Base-by-base conservation (phyloP, 2,113 vertebrate species). In the Fregata magnificens region DNA sequence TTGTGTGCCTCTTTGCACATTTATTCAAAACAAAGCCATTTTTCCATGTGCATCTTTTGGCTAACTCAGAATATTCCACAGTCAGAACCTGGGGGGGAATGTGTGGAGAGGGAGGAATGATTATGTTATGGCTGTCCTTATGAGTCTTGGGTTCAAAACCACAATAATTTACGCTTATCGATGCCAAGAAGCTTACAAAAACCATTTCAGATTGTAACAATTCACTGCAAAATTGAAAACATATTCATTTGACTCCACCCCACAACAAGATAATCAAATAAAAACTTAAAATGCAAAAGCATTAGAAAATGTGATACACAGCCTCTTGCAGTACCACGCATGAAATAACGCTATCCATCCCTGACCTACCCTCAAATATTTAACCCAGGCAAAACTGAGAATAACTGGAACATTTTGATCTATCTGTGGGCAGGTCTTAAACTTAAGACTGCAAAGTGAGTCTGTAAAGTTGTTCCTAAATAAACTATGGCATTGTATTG, bases 161-260 rank as follows among this genome's bases (percentile, higher is more conserved):
- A 79, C 82, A 69, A 65, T 59, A 66, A 31, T 58, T 95, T 70
- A 21, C 0, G 18, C 56, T 92, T 88, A 65, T 16, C 0, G 0
- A n/a, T 85, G 91, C 84, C 91, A 93, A 93, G 78, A 82, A 91
- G 28, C 73, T 93, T 74, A 69, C 56, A 95, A 91, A 95, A 85
- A 40, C 45, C 19, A 34, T 66, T 77, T 44, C 70, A 87, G 78
- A 89, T 79, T 87, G 88, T 78, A 92, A 84, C 36, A 81, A 83
- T 71, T 80, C 58, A 38, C 74, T 78, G 34, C 61, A 61, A 93
- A 85, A 91, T 69, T 95, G 78, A 91, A 95, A 93, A 93, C 91
- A 88, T 32, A 58, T 62, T 94, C 24, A 17, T 81, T 80, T 2
- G 5, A 67, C 56, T 86, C 53, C 78, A 70, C 67, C 71, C 45